A percentile compares a stretch with the other conserved stretches of the same genome.
These are phyloP conservation scores for Pachyrhynchus sulphureomaculatus DNA, from an alignment of 1,140 invertebrate species.

Conservation along the genomic window DNA sequence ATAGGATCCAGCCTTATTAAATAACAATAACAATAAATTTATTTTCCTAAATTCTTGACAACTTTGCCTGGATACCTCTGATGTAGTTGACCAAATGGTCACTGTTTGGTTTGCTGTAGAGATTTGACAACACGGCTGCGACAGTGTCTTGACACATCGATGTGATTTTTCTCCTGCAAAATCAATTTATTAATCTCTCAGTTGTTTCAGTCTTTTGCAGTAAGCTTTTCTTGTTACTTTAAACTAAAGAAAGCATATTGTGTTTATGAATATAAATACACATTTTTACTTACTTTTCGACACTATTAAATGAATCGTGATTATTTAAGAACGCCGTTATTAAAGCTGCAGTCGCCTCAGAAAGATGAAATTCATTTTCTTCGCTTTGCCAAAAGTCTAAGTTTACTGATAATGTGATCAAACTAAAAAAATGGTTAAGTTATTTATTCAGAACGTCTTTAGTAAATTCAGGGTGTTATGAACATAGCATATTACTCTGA, in stretches of 20 bases:
- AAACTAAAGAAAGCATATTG: no score
- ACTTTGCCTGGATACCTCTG: conserved; percentile 54
- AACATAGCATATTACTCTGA: not conserved
- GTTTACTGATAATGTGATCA: conserved; percentile 69
- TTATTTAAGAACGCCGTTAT: conserved; percentile 63
- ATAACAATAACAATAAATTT: not conserved
- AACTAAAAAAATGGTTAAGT: conserved; percentile 43
- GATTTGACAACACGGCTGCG: conserved; percentile 63
- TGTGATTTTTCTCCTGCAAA: conserved; percentile 60
- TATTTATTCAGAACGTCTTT: no score
- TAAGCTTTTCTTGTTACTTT: no score
- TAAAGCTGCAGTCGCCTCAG: conserved; percentile 66
- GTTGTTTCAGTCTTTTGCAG: no score
- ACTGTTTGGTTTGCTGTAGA: conserved; percentile 68
- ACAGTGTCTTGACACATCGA: conserved; percentile 68
- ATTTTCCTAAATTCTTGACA: conserved; percentile 35
- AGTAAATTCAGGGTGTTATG: not conserved
- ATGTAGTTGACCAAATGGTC: conserved; percentile 56
- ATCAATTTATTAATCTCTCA: no score
- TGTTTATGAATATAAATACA: no score
- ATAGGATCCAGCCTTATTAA: not conserved
- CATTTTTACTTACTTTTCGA: conserved; percentile 57
- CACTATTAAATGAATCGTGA: conserved; percentile 55
- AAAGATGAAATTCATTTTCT: conserved; percentile 76
- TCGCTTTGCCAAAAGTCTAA: conserved; percentile 74